Base-by-base conservation (phyloP, 2,888 invertebrate species). In the Pemphredon lugubris region DNA sequence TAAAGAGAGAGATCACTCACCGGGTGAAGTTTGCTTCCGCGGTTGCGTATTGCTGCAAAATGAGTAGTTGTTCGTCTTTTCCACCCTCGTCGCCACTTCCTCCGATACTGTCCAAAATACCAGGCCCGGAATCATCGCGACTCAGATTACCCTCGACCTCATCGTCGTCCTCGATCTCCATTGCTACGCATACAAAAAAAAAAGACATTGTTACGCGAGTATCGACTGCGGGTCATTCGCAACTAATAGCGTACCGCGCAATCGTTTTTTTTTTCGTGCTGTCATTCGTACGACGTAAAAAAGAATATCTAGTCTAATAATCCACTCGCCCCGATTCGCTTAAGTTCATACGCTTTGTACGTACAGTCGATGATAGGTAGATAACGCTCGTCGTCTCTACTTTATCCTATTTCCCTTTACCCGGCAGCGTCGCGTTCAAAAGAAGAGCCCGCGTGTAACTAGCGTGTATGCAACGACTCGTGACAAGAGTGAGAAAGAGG, bases 121-220 rank as follows among this genome's bases (percentile, higher is more conserved):
- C 63, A 42, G 44, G 47, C 18, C 16, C 69, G 34, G 55, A 40
- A 50, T 53, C 69, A 61, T 76, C 70, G 54, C 73, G 51, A 59
- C 42, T 64, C 47, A 59, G 61, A 55, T 77, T 75, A 47, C 75
- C 76, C 69, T 74, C 73, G 73, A 69, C 77, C 42, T 73, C 79
- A 26, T 81, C 78, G 45, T 80, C 77, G 70, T 84, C 85, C 61
- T 84, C 83, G 66, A 79, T 84, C 73, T 84, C 86, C 84, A 84
- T 84, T 48, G 79, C 86, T 86, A 73, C 59, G 44, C 64, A 77
- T n/a, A 20, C 13, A 48, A 45, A 32, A 37, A 2, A 26, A 26
- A 26, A n/a, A n/a, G 1, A 16, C 20, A 20, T 16, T 39, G 44
- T 16, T 2, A 13, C 14, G 26, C 13, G 48, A n/a, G n/a, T n/a